Evolutionary conservation across 1,140 invertebrate species (phyloP).

Genomic region (Asbolus verrucosus): DNA sequence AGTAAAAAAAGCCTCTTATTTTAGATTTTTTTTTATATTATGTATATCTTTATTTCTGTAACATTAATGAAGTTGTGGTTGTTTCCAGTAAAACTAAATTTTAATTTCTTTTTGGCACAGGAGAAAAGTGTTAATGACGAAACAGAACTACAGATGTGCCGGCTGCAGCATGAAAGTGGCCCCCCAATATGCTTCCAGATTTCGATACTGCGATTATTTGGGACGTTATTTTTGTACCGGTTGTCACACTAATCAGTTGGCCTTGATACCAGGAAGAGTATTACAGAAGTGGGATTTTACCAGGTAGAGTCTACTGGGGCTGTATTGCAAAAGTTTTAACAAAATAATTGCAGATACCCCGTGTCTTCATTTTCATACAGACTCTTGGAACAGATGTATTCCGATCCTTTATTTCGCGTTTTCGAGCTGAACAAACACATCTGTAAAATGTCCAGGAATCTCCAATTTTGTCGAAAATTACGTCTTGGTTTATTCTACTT

Average conservation of each 20-base stretch:
- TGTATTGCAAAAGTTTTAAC: background rate
- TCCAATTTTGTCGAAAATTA: constrained; percentile 73
- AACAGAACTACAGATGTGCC: constrained; percentile 86
- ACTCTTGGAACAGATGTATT: constrained; percentile 81
- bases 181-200: constrained; percentile 76
- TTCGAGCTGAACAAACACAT: constrained; percentile 77
- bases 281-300: constrained; percentile 81
- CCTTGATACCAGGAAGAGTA: constrained; percentile 83
- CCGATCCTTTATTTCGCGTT: constrained; percentile 84
- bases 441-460: constrained; percentile 72
- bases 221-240: constrained; percentile 91
- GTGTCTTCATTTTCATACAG: constrained; percentile 87
- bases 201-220: constrained; percentile 87
- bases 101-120: constrained; percentile 67
- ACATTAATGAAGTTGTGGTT: too few species aligned
- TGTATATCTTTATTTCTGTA: too few species aligned
- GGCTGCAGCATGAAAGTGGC: constrained; percentile 88
- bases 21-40: too few species aligned
- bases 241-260: constrained; percentile 83
- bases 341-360: constrained; percentile 70
- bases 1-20: constrained; percentile 62
- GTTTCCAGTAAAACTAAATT: background rate
- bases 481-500: constrained; percentile 77
- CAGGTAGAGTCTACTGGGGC: constrained; percentile 66
- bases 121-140: constrained; percentile 73